These are phyloP conservation scores for Limnephilus marmoratus DNA, from an alignment of 2,888 invertebrate genomes.

Conservation along the genomic window DNA sequence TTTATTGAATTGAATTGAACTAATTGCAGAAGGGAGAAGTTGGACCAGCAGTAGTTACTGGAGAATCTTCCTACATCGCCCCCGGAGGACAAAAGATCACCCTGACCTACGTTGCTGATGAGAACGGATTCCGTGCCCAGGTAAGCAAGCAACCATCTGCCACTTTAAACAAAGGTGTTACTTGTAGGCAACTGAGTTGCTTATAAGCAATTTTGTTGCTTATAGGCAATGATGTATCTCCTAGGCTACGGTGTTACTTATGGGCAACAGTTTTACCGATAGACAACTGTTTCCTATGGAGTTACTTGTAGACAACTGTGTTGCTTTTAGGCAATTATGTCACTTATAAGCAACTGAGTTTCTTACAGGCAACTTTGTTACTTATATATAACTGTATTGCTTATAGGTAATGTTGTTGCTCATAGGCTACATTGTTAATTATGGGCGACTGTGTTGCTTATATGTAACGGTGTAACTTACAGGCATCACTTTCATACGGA, in stretches of 20 bases:
- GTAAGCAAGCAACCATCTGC: background rate
- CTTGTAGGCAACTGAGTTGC: background rate
- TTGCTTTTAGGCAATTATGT: background rate
- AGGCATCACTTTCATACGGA: background rate
- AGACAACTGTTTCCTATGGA: background rate
- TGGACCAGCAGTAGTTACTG: background rate
- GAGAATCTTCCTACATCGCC: conserved; percentile 39
- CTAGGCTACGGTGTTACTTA: too few relatives aligned
- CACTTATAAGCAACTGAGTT: background rate
- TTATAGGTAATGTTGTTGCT: background rate
- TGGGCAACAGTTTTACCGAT: too few relatives aligned
- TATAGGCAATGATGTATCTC: background rate
- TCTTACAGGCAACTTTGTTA: background rate
- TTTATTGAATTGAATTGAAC: too few relatives aligned
- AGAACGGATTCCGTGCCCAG: conserved; percentile 43
- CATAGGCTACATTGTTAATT: too few relatives aligned
- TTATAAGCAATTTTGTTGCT: background rate
- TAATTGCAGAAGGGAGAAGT: background rate
- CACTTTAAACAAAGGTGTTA: background rate
- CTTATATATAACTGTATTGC: background rate
- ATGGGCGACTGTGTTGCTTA: too few relatives aligned
- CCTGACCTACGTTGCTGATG: background rate
- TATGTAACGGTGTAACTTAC: too few relatives aligned
- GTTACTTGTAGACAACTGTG: background rate
- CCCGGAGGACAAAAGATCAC: background rate